These are phyloP conservation scores for Trachelus stipa DNA, from an alignment of 2,888 invertebrate genomes.

Conservation along the genomic window DNA sequence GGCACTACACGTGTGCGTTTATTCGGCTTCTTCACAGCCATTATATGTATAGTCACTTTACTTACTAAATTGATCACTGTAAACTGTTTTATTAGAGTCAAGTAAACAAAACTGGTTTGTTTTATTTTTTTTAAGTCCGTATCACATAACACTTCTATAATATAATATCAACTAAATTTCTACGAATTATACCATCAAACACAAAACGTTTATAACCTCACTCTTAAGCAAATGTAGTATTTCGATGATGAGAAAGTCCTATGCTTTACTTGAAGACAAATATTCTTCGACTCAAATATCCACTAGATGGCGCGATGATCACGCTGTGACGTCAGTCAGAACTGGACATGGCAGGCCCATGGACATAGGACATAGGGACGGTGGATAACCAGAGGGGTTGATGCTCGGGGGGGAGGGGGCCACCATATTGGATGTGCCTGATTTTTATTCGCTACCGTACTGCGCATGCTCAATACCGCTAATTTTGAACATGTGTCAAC, in stretches of 20 bases:
- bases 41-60: slow-evolving; percentile 2
- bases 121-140: background rate
- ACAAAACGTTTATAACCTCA: background rate
- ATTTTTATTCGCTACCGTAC: too few relatives aligned
- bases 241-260: background rate
- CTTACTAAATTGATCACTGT: background rate
- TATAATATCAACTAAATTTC: background rate
- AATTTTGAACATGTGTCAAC: too few relatives aligned
- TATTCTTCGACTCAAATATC: too few relatives aligned
- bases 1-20: slow-evolving; percentile 18
- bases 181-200: background rate
- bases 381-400: too few relatives aligned
- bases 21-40: slow-evolving; percentile 21
- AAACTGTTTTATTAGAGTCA: background rate
- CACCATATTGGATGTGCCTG: too few relatives aligned
- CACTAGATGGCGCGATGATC: too few relatives aligned
- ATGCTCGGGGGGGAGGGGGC: too few relatives aligned
- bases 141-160: background rate
- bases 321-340: too few relatives aligned
- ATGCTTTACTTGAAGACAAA: too few relatives aligned
- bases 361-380: too few relatives aligned
- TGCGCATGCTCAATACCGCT: too few relatives aligned
- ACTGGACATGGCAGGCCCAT: too few relatives aligned
- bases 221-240: background rate
- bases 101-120: background rate